Conservation (phyloP, 1,140 invertebrate species). For the Diprion similis region DNA sequence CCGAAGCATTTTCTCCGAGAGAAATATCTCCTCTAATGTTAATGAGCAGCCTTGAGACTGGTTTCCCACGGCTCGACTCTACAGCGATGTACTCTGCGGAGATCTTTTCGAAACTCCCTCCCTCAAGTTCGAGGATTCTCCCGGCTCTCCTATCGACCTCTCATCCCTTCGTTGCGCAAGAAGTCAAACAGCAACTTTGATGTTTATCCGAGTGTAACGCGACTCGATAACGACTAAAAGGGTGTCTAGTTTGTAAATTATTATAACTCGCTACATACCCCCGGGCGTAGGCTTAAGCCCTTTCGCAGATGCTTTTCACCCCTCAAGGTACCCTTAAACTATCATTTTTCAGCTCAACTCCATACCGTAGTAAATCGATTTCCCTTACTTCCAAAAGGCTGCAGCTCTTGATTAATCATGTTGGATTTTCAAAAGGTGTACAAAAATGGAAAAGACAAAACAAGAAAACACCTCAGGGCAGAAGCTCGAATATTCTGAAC, state of each 20-base stretch:
- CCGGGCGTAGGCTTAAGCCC: too few species aligned
- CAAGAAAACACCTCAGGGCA: too few species aligned
- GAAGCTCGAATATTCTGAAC: too few species aligned
- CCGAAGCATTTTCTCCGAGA: background rate
- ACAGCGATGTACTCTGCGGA: background rate
- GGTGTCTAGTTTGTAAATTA: background rate
- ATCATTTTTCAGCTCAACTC: too few species aligned
- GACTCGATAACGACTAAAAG: slow-evolving; percentile 1
- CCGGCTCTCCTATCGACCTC: too few species aligned
- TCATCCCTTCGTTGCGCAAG: background rate
- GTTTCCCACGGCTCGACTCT: background rate
- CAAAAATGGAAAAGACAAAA: too few species aligned
- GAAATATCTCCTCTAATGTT: background rate
- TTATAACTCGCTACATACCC: background rate
- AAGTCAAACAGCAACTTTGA: slow-evolving; percentile 5
- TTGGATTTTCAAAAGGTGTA: too few species aligned
- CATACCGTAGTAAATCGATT: too few species aligned
- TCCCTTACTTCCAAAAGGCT: too few species aligned
- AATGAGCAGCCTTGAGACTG: background rate
- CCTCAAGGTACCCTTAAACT: too few species aligned
- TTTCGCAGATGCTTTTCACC: too few species aligned
- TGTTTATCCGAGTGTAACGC: background rate
- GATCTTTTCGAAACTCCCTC: background rate
- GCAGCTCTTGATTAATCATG: too few species aligned
- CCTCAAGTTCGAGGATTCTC: background rate